phyloP scores from a whole-genome alignment of 2,113 vertebrate genomes.

The Antechinus stuartii region DNA sequence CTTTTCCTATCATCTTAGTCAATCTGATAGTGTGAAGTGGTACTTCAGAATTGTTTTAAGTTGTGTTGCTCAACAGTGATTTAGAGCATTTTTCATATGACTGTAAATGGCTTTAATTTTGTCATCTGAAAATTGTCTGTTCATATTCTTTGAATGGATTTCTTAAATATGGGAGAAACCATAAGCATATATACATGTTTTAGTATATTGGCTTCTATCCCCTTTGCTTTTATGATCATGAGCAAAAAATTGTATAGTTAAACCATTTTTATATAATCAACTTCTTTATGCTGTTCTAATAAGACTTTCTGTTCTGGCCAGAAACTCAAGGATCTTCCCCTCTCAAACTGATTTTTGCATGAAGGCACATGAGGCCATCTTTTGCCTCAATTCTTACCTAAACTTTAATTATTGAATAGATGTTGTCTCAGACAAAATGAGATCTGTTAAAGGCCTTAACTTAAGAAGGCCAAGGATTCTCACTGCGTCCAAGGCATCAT shows the following conservation, averaged over 20 bases:
- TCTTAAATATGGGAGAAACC: not conserved
- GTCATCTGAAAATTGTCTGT: no score
- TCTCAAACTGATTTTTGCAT: not conserved
- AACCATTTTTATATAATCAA: not conserved
- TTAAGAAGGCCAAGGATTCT: not conserved
- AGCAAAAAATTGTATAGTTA: not conserved
- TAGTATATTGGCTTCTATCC: not conserved
- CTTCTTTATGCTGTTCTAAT: not conserved
- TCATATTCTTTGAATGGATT: not conserved
- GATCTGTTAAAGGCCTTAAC: not conserved
- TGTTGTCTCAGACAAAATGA: not conserved
- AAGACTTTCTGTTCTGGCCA: not conserved
- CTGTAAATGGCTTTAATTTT: no score
- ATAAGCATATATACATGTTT: not conserved
- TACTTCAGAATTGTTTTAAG: no score
- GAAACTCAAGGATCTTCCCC: not conserved
- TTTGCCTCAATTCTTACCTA: not conserved
- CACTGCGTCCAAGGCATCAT: not conserved
- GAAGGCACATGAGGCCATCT: not conserved
- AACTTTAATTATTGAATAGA: not conserved
- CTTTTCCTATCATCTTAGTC: no score
- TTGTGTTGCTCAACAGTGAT: no score
- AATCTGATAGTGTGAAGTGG: no score
- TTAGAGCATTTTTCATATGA: no score
- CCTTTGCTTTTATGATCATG: not conserved